Conservation (phyloP, 2,797 vertebrate genomes). For the Clarias pachynema region DNA sequence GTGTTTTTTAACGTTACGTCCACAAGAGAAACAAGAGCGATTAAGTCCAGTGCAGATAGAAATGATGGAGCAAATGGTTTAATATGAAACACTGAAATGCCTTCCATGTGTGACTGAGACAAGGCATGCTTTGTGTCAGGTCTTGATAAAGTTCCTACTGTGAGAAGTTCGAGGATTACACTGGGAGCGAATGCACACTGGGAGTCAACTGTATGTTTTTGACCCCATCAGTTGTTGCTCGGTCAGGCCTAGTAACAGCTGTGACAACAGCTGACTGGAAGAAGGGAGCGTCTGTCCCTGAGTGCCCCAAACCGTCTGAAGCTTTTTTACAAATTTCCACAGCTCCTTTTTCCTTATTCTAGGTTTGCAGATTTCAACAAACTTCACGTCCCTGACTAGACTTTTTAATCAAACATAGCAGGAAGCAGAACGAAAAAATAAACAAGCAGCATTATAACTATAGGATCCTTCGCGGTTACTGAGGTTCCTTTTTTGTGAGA, state of each 20-base stretch:
- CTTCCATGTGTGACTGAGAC: constrained; percentile 8
- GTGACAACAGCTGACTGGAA: constrained; percentile 63
- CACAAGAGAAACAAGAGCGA: not conserved
- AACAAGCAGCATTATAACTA: not conserved
- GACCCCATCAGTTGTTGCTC: constrained; percentile 60
- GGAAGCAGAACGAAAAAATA: not conserved
- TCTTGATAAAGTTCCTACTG: constrained; percentile 13
- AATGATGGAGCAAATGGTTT: not conserved
- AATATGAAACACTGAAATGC: not conserved
- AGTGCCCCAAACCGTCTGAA: constrained; percentile 2
- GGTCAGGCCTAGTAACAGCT: constrained; percentile 58
- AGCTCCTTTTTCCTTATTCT: not conserved
- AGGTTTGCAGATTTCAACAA: not conserved
- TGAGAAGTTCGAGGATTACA: not conserved
- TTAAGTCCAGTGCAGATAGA: not conserved
- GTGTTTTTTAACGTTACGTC: not conserved
- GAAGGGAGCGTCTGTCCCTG: constrained; percentile 30
- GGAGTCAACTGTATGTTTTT: constrained; percentile 30
- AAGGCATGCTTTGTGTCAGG: constrained; percentile 3
- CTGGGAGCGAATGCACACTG: not conserved
- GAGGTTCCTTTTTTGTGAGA: constrained; percentile 16
- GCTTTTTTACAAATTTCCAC: constrained; percentile 18
- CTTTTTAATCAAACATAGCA: constrained; percentile 3
- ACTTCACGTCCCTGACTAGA: not conserved
- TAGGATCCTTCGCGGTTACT: constrained; percentile 9